These are phyloP conservation scores for Venturia canescens DNA, from an alignment of 1,140 invertebrate genomes.

Conservation along the genomic window DNA sequence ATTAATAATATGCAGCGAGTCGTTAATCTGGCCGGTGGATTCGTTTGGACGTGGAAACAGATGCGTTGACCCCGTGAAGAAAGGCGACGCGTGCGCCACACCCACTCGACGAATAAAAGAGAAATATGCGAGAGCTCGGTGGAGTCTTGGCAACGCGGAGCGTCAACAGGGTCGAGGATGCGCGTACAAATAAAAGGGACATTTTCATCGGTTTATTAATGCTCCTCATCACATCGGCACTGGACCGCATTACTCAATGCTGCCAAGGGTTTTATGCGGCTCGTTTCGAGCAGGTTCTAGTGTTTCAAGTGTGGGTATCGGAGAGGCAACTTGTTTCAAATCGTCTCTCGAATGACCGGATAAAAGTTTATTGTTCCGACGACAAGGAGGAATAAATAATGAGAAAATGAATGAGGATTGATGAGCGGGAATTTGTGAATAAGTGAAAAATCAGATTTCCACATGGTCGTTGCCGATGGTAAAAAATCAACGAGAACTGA, in stretches of 20 bases:
- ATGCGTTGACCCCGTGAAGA: not conserved
- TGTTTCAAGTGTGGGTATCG: slow-evolving; percentile 64
- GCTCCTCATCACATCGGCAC: slow-evolving; percentile 71
- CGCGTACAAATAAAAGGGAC: slow-evolving; percentile 62
- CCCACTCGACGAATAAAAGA: slow-evolving; percentile 1
- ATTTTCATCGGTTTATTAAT: slow-evolving; percentile 75
- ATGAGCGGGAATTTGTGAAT: no score
- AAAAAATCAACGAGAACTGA: no score
- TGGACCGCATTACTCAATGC: slow-evolving; percentile 74
- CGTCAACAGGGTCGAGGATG: slow-evolving; percentile 5
- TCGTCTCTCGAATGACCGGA: not conserved
- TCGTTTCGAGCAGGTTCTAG: slow-evolving; percentile 60
- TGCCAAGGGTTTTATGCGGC: slow-evolving; percentile 54
- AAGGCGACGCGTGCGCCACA: slow-evolving; percentile 31
- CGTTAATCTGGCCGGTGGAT: slow-evolving; percentile 38
- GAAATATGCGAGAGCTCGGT: not conserved
- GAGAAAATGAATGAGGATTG: no score
- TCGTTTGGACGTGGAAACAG: slow-evolving; percentile 22
- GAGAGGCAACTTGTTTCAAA: slow-evolving; percentile 3
- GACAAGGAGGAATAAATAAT: no score
- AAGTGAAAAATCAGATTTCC: no score
- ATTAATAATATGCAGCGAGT: slow-evolving; percentile 47
- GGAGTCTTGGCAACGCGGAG: not conserved
- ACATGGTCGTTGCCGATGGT: no score
- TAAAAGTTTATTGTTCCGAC: no score